phyloP scores from a whole-genome alignment of 2,888 invertebrate genomes.

The Drosophila suboccidentalis region DNA sequence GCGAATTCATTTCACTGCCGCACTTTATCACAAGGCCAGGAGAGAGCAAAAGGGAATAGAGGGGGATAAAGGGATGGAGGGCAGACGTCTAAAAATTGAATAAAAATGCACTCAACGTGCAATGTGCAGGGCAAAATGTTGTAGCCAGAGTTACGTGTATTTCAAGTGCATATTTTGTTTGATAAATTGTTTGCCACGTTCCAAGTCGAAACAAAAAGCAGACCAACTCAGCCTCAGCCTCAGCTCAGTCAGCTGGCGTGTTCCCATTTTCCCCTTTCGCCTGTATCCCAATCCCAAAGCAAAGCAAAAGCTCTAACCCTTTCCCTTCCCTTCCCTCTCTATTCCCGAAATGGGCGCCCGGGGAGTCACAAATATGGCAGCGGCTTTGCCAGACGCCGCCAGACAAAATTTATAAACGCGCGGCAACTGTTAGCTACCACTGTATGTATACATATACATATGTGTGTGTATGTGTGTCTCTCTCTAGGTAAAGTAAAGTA shows the following conservation, averaged over 20 bases:
- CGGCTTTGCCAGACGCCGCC: conserved; percentile 57
- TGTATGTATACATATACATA: background rate
- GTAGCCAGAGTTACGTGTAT: conserved; percentile 61
- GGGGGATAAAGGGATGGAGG: background rate
- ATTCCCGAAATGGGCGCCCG: conserved; percentile 62
- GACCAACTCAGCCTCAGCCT: conserved; percentile 1
- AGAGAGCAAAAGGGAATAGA: no score
- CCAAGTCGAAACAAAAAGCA: conserved; percentile 59
- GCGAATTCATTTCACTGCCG: conserved; percentile 71
- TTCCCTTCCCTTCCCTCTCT: conserved; percentile 14
- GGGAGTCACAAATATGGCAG: conserved; percentile 79
- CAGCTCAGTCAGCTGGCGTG: background rate
- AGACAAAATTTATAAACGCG: conserved; percentile 69
- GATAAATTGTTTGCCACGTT: conserved; percentile 76
- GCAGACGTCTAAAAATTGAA: conserved; percentile 53
- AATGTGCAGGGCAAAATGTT: conserved; percentile 36
- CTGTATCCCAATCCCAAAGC: conserved; percentile 5
- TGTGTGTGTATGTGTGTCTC: background rate
- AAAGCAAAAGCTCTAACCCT: conserved; percentile 11
- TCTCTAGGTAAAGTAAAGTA: conserved; percentile 54
- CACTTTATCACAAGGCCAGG: conserved; percentile 60
- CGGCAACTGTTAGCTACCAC: conserved; percentile 7
- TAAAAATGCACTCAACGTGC: conserved; percentile 72
- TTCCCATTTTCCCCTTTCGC: conserved; percentile 3
- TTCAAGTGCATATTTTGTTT: conserved; percentile 79